Base-by-base conservation (phyloP, 2,888 invertebrate genomes). In the Stenchaetothrips biformis region DNA sequence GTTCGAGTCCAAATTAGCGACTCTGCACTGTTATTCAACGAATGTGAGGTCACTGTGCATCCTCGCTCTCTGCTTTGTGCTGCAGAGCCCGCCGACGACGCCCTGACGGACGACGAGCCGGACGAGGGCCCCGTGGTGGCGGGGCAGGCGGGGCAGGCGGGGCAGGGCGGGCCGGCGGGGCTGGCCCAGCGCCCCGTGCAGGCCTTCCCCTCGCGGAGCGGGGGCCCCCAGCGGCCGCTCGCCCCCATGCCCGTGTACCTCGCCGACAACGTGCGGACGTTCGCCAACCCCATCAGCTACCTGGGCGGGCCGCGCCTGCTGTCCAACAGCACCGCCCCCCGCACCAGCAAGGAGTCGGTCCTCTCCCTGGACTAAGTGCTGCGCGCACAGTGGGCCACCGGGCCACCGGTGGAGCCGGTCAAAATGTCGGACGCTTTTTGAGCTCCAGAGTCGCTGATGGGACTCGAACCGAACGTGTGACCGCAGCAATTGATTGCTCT, bases 261-360 rank as follows among this genome's bases (percentile, higher is more conserved):
- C 67, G 88, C 89, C 81, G 89, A 89, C 79, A 86, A 88, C 81
- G 88, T 87, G 81, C 87, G 91, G 83, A 89, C 88, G 83, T 92
- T 90, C 85, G 89, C 88, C 82, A 92, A 92, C 87, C 92, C 92
- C 78, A 88, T 92, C 84, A 92, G 92, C 86, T 92, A 92, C 86
- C 87, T 93, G 83, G 92, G 92, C 82, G 92, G 92, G 81, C 91
- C 92, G 18, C 87, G 88, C 83, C 85, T 92, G 83, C 86, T 86
- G 82, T 84, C 88, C 78, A 86, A 86, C 78, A 87, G 86, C 83
- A 83, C 80, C 81, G 83, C 83, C 59, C 89, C 88, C 84, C 87
- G 89, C 84, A 89, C 88, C 84, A 92, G 92, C 85, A 88, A 91
- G 84, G 92, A 92, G 85, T 92, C 92, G 82, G 88, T 92, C 83